These are phyloP conservation scores for Lepidurus couesii DNA, from an alignment of 1,140 invertebrate genomes.

Conservation along the genomic window DNA sequence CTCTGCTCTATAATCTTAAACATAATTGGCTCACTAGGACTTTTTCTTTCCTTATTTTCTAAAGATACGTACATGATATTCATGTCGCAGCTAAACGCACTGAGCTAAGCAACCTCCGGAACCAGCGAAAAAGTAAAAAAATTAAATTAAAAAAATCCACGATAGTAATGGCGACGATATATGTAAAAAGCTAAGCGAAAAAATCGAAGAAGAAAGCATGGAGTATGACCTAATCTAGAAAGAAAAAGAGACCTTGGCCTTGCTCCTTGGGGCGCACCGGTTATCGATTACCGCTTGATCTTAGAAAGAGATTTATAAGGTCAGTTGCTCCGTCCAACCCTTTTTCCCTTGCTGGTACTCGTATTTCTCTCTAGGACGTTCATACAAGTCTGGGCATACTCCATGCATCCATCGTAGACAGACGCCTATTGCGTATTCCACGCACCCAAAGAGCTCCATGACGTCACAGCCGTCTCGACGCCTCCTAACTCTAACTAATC, in stretches of 20 bases:
- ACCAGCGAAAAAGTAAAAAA: neutral
- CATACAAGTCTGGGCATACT: neutral
- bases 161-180: too few relatives aligned
- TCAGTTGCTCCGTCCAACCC: neutral
- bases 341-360: neutral
- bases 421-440: neutral
- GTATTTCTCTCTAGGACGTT: neutral
- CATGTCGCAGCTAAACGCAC: neutral
- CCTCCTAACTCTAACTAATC: constrained; percentile 15
- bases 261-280: neutral
- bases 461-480: constrained; percentile 1
- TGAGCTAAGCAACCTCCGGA: neutral
- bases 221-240: neutral
- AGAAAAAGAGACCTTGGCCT: neutral
- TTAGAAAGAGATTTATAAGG: neutral
- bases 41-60: too few relatives aligned
- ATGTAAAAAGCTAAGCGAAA: too few relatives aligned
- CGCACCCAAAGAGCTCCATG: neutral
- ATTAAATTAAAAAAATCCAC: neutral
- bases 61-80: neutral
- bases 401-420: neutral
- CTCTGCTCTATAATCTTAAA: neutral
- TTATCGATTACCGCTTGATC: neutral
- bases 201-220: too few relatives aligned
- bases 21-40: too few relatives aligned